Percentiles rank a stretch among this genome's conserved stretches.
Conservation (phyloP, 2,888 invertebrate species). For the Periphyllus acericola region DNA sequence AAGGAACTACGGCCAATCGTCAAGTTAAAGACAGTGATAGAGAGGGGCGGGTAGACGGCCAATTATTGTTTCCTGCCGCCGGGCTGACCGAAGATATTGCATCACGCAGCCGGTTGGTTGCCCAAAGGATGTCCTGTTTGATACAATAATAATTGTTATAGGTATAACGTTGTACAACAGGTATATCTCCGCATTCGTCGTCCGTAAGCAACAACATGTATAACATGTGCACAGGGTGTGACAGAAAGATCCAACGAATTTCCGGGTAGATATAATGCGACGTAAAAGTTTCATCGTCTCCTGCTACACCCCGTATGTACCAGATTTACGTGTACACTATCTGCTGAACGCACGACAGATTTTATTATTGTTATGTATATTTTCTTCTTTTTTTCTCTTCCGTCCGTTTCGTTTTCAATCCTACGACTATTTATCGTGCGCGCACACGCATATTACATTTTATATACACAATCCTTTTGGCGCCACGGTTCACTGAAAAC, state of each 20-base stretch:
- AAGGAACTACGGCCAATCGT: slow-evolving; percentile 61
- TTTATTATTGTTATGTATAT: too few species aligned
- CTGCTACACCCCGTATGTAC: too few species aligned
- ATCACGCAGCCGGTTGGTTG: slow-evolving; percentile 52
- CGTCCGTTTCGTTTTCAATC: not conserved
- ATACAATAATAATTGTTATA: slow-evolving; percentile 27
- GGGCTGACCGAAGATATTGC: slow-evolving; percentile 48
- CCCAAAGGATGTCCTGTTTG: slow-evolving; percentile 56
- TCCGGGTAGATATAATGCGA: too few species aligned
- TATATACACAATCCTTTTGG: not conserved
- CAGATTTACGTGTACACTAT: not conserved
- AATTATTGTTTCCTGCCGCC: slow-evolving; percentile 51
- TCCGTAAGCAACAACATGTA: too few species aligned
- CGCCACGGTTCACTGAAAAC: slow-evolving; percentile 21
- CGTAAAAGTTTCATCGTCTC: too few species aligned
- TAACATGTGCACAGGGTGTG: too few species aligned
- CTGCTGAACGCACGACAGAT: not conserved
- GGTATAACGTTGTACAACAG: not conserved
- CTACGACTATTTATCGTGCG: not conserved
- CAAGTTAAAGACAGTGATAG: slow-evolving; percentile 40
- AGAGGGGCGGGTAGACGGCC: slow-evolving; percentile 24
- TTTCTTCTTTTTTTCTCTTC: not conserved
- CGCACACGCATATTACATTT: not conserved
- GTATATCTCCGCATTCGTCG: too few species aligned
- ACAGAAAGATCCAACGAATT: too few species aligned